phyloP scores from a whole-genome alignment of 2,113 vertebrate genomes.

The Bambusicola thoracicus region DNA sequence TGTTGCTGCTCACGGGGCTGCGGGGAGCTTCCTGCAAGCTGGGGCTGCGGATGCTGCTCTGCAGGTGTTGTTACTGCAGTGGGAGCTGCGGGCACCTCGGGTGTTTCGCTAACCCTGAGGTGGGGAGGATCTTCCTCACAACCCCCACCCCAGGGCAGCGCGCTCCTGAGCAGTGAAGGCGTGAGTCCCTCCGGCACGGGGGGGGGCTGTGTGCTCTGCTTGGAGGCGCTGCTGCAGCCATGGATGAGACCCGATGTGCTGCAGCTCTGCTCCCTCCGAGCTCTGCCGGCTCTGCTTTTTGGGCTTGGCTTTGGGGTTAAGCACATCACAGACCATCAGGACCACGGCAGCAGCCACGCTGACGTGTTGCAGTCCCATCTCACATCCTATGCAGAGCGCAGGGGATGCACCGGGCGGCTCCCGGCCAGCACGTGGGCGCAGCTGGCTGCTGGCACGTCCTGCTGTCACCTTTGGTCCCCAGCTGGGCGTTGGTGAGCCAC shows the following conservation, averaged over 20 bases:
- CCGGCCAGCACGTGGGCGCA: not conserved
- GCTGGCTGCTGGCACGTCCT: not conserved
- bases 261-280: not conserved
- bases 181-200: not conserved
- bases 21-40: not conserved
- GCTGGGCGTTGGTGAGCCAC: not conserved
- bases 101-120: no score
- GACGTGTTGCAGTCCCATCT: not conserved
- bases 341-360: fast-evolving
- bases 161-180: not conserved
- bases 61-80: not conserved
- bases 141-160: not conserved
- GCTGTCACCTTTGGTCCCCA: not conserved
- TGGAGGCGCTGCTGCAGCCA: not conserved
- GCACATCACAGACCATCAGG: not conserved
- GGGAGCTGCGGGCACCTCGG: not conserved
- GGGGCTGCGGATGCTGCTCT: not conserved
- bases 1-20: constrained; percentile 25
- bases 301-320: not conserved
- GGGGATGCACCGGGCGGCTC: not conserved
- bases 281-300: not conserved
- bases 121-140: not conserved
- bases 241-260: not conserved
- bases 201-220: not conserved
- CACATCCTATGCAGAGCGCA: not conserved